Base-by-base conservation (phyloP, 2,888 invertebrate species). In the Pterobdella sp. region DNA sequence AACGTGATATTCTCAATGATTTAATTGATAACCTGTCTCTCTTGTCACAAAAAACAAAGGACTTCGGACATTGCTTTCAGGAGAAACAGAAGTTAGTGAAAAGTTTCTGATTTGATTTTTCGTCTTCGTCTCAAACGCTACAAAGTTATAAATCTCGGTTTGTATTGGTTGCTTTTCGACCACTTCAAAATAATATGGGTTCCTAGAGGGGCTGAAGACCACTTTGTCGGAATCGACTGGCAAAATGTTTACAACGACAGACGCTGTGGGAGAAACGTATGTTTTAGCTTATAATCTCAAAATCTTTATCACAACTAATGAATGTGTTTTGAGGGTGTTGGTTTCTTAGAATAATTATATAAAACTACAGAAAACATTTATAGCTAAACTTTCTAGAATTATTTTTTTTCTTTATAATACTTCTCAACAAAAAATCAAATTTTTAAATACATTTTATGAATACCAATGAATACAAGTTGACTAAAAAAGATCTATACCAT, bases 231-330 rank as follows among this genome's bases (percentile, higher is more conserved):
- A 1, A 2, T 14, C 36, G 26, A 31, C 36, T n/a, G 63, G 63
- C 2, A 52, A 29, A 29, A 71, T 71, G 71, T 26, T 31, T 35
- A 71, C 35, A 14, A 63, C 63, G 35, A 71, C 71, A n/a, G 52
- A 29, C 34, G 36, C 71, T 71, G 71, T 7, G 14, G 31, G 65
- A n/a, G 63, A 63, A 14, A 26, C 7, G 7, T 49, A n/a, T n/a
- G n/a, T n/a, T n/a, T n/a, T n/a, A n/a, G n/a, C n/a, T n/a, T n/a
- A n/a, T n/a, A n/a, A n/a, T n/a, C n/a, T n/a, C n/a, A n/a, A n/a
- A n/a, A n/a, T n/a, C n/a, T n/a, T n/a, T n/a, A n/a, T n/a, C n/a
- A n/a, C n/a, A n/a, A n/a, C n/a, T 18, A 49, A 49, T 14, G 52
- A n/a, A 18, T 49, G 52, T 49, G 14, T 14, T 49, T 49, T 14